These are phyloP conservation scores for Onthophagus taurus DNA, from an alignment of 1,140 invertebrate species.

Conservation along the genomic window DNA sequence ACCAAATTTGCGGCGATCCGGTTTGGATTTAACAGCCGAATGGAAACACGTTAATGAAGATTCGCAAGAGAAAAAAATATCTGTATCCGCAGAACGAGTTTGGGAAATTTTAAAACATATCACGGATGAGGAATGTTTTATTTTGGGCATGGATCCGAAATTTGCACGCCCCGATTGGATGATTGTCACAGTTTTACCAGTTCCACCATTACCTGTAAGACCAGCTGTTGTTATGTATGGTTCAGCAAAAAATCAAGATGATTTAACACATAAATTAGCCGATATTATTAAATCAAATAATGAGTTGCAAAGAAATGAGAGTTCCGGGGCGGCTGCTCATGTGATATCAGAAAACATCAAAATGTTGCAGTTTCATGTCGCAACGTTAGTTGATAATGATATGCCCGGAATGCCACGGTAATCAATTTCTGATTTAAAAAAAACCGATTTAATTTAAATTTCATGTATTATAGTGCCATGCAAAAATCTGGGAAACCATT, in stretches of 20 bases:
- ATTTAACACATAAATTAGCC: slow-evolving; percentile 96
- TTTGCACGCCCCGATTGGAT: slow-evolving; percentile 99
- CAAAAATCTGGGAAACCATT: slow-evolving; percentile 98
- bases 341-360: slow-evolving; percentile 95
- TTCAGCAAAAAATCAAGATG: slow-evolving; percentile 96
- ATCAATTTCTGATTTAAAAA: slow-evolving; percentile 6
- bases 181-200: slow-evolving; percentile 94
- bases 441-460: not conserved
- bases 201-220: slow-evolving; percentile 86
- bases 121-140: slow-evolving; percentile 92
- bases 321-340: slow-evolving; percentile 91
- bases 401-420: slow-evolving; percentile 92
- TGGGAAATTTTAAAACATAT: slow-evolving; percentile 97
- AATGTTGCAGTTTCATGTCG: slow-evolving; percentile 98
- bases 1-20: slow-evolving; percentile 79
- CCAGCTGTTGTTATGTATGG: slow-evolving; percentile 99
- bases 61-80: slow-evolving; percentile 91
- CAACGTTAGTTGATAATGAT: slow-evolving; percentile 96
- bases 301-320: slow-evolving; percentile 90
- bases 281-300: slow-evolving; percentile 99
- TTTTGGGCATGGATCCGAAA: slow-evolving; percentile 92
- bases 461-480: slow-evolving; percentile 62
- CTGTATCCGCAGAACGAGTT: slow-evolving; percentile 86
- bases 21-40: slow-evolving; percentile 88
- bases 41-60: slow-evolving; percentile 99